A percentile compares a stretch with the other conserved stretches of the same genome.
These are phyloP conservation scores for Amazona vittata DNA, from an alignment of 2,113 vertebrate genomes.

Conservation along the genomic window DNA sequence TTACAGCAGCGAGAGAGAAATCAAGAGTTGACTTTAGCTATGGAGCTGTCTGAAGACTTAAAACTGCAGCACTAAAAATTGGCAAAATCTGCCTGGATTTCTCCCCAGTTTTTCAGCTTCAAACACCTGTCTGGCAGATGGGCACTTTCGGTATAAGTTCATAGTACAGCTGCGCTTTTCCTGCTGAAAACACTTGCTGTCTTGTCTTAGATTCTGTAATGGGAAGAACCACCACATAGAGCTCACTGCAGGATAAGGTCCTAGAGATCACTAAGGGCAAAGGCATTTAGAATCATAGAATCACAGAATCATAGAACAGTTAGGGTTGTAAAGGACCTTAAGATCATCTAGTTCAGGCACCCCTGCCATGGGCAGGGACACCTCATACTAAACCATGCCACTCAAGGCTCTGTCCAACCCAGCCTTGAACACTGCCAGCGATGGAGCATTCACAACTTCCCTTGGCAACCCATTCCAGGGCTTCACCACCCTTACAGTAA, in stretches of 20 bases:
- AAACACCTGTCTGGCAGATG: background rate
- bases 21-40: background rate
- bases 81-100: background rate
- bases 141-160: background rate
- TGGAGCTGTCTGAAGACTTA: background rate
- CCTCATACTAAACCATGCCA: too few relatives aligned
- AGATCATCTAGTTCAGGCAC: too few relatives aligned
- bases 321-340: too few relatives aligned
- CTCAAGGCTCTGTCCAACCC: too few relatives aligned
- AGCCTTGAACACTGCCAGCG: too few relatives aligned
- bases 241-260: rapidly evolving
- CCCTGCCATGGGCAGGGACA: too few relatives aligned
- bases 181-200: background rate
- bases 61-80: background rate
- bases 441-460: too few relatives aligned
- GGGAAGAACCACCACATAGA: rapidly evolving
- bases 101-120: background rate
- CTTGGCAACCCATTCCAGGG: too few relatives aligned
- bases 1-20: background rate
- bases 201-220: background rate
- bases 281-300: background rate
- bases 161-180: background rate
- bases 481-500: too few relatives aligned
- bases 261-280: background rate
- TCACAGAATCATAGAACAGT: too few relatives aligned